Percentiles rank a stretch among this genome's conserved stretches.
Evolutionary conservation across 2,888 invertebrate species (phyloP).

Genomic region (Saturnia japonica): DNA sequence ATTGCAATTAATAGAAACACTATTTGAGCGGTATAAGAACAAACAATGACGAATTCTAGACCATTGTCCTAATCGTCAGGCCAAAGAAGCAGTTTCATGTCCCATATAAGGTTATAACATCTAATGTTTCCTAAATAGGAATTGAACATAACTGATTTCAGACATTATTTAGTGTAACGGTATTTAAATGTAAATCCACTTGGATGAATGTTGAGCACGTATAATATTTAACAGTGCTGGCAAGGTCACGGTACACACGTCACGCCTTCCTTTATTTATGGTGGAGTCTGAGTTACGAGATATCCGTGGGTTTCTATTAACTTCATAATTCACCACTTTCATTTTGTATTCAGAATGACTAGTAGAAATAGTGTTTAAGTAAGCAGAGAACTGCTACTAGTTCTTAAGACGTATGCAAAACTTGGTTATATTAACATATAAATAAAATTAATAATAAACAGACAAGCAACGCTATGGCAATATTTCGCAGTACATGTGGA

Average conservation of each 20-base stretch:
- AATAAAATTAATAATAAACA: background rate
- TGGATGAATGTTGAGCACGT: constrained; percentile 32
- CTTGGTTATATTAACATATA: background rate
- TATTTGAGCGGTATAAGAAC: background rate
- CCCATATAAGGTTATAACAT: background rate
- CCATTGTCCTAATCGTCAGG: constrained; percentile 3
- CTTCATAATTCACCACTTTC: background rate
- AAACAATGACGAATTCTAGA: constrained; percentile 10
- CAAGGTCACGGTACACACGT: constrained; percentile 51
- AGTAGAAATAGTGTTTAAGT: background rate
- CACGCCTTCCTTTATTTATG: constrained; percentile 54
- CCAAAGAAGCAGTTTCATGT: background rate
- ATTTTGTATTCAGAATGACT: background rate
- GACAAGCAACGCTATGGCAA: too few species aligned
- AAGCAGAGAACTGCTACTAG: background rate
- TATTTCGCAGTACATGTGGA: too few species aligned
- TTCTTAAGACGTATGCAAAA: background rate
- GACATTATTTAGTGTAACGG: constrained; percentile 11
- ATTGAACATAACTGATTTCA: background rate
- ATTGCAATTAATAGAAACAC: background rate
- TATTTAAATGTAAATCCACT: constrained; percentile 20
- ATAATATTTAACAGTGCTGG: constrained; percentile 38
- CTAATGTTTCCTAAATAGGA: background rate
- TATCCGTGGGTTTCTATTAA: background rate
- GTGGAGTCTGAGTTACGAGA: constrained; percentile 34